A percentile compares a stretch with the other conserved stretches of the same genome.
phyloP scores from a whole-genome alignment of 2,113 vertebrate genomes.

The Vulpes vulpes region DNA sequence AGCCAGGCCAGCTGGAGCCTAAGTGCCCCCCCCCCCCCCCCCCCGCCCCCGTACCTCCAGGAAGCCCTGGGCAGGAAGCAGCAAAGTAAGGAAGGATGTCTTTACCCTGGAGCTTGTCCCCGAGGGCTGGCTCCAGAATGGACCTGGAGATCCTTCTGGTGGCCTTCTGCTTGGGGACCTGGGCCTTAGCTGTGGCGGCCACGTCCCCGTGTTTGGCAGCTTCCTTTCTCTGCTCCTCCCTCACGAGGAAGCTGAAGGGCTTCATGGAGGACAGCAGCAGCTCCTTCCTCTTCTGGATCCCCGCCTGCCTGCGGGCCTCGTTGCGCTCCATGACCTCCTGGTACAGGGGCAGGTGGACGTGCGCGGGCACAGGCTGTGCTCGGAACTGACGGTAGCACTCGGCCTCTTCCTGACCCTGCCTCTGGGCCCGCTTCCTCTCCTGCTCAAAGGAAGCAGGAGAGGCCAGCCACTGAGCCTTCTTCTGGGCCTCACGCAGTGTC shows the following conservation, averaged over 20 bases:
- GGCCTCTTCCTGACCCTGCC: conserved; percentile 89
- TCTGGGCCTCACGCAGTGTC: conserved; percentile 85
- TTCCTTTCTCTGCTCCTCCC: conserved; percentile 90
- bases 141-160: conserved; percentile 87
- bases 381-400: conserved; percentile 95
- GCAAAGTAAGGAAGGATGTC: not conserved
- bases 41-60: not conserved
- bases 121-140: conserved; percentile 85
- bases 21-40: not conserved
- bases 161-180: conserved; percentile 80
- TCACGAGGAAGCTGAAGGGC: conserved; percentile 94
- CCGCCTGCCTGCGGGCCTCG: conserved; percentile 89
- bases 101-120: conserved; percentile 92
- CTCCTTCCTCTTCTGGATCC: conserved; percentile 91
- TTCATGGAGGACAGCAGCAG: conserved; percentile 92
- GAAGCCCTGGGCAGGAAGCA: too few species aligned
- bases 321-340: conserved; percentile 89
- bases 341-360: conserved; percentile 91
- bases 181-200: conserved; percentile 74
- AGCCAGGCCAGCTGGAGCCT: not conserved
- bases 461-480: conserved; percentile 84
- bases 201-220: conserved; percentile 83
- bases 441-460: conserved; percentile 85
- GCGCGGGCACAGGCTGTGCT: conserved; percentile 91
- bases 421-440: conserved; percentile 82